phyloP scores from a whole-genome alignment of 1,140 invertebrate species.

The Eciton burchellii region DNA sequence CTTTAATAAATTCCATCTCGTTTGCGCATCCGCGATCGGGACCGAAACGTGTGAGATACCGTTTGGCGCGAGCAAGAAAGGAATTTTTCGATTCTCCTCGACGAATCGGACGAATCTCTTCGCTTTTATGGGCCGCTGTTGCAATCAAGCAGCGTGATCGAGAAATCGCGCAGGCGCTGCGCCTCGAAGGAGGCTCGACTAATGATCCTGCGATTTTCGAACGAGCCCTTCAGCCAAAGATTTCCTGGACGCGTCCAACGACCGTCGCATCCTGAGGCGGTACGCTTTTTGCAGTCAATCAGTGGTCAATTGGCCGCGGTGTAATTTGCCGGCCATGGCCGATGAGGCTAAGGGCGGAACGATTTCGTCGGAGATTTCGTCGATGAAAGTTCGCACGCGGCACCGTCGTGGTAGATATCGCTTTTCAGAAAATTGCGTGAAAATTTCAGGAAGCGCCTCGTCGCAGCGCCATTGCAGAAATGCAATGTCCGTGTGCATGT shows the following conservation, averaged over 20 bases:
- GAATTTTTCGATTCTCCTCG: no score
- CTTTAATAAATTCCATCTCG: slow-evolving; percentile 20
- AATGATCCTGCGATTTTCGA: slow-evolving; percentile 2
- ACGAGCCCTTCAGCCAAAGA: slow-evolving; percentile 20
- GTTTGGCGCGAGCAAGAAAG: no score
- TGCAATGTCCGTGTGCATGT: no score
- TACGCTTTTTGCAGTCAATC: slow-evolving; percentile 43
- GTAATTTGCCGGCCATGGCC: slow-evolving; percentile 59
- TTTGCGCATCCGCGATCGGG: slow-evolving; percentile 15
- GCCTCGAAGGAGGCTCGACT: neutral
- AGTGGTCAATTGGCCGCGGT: slow-evolving; percentile 41
- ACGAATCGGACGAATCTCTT: neutral
- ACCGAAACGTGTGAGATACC: neutral
- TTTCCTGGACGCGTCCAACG: slow-evolving; percentile 18
- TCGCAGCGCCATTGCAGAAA: no score
- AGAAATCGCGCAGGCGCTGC: neutral
- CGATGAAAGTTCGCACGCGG: neutral
- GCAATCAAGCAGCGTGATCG: neutral
- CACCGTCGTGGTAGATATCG: neutral
- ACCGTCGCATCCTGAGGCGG: slow-evolving; percentile 8
- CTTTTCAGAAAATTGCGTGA: neutral
- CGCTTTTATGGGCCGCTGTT: no score
- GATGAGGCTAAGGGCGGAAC: slow-evolving; percentile 5
- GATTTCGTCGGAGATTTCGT: neutral
- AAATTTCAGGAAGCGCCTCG: neutral